phyloP scores from a whole-genome alignment of 2,888 invertebrate genomes.

The Harpalus rufipes region DNA sequence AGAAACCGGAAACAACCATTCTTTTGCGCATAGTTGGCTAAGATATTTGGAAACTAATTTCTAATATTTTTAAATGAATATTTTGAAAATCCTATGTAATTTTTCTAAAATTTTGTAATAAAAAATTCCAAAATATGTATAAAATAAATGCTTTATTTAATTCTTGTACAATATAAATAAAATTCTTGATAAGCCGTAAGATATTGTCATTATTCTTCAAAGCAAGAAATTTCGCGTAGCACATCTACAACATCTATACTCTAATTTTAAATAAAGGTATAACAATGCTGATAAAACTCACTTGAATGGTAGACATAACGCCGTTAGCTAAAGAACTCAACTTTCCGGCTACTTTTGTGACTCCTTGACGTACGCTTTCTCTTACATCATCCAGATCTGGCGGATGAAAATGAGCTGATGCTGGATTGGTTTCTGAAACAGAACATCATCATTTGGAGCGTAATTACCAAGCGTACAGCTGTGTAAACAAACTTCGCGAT shows the following conservation, averaged over 20 bases:
- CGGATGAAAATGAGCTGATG: constrained; percentile 77
- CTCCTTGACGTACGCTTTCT: constrained; percentile 97
- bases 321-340: constrained; percentile 96
- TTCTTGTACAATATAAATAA: constrained; percentile 12
- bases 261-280: not conserved
- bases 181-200: not conserved
- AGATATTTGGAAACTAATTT: too few relatives aligned
- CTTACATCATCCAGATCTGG: constrained; percentile 97
- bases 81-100: too few relatives aligned
- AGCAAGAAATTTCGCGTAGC: not conserved
- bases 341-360: constrained; percentile 98
- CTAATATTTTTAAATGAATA: too few relatives aligned
- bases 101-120: too few relatives aligned
- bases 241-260: not conserved
- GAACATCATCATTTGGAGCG: not conserved
- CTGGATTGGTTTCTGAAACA: constrained; percentile 52
- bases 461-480: too few relatives aligned
- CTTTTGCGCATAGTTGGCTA: too few relatives aligned
- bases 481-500: too few relatives aligned
- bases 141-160: not conserved
- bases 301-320: constrained; percentile 95
- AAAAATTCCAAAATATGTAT: not conserved
- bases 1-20: too few relatives aligned
- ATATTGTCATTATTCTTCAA: not conserved
- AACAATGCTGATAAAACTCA: constrained; percentile 71